phyloP scores from a whole-genome alignment of 2,888 invertebrate genomes.

The Tiphia femorata region DNA sequence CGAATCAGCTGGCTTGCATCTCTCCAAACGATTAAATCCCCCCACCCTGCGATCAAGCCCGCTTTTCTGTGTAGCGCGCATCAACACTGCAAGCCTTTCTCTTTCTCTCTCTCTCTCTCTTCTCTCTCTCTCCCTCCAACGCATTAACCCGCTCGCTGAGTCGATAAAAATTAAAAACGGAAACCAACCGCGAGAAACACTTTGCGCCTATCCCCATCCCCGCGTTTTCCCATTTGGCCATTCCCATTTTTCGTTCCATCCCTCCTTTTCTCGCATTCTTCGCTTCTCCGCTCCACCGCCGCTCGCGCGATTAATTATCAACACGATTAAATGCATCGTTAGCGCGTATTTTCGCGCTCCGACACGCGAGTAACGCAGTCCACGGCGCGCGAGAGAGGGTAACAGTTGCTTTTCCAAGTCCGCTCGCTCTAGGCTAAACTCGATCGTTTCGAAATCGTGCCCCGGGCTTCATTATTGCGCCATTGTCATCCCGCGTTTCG shows the following conservation, averaged over 20 bases:
- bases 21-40: too few species aligned
- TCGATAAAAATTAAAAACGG: too few species aligned
- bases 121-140: background rate
- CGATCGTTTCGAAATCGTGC: background rate
- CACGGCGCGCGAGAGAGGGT: background rate
- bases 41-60: too few species aligned
- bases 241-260: too few species aligned
- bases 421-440: background rate
- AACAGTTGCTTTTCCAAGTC: background rate
- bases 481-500: constrained; percentile 5
- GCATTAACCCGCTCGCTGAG: too few species aligned
- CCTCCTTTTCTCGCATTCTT: too few species aligned
- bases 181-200: too few species aligned
- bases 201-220: too few species aligned
- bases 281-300: background rate
- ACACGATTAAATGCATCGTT: constrained; percentile 22
- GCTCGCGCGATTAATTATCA: constrained; percentile 16
- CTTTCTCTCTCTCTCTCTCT: background rate
- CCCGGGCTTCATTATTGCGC: background rate
- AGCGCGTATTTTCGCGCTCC: constrained; percentile 19
- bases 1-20: too few species aligned
- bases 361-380: background rate
- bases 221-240: too few species aligned
- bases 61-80: too few species aligned
- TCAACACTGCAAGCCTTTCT: too few species aligned